Percentiles rank a stretch among this genome's conserved stretches.
phyloP scores from a whole-genome alignment of 1,140 invertebrate genomes.

The Meteorus sp. region DNA sequence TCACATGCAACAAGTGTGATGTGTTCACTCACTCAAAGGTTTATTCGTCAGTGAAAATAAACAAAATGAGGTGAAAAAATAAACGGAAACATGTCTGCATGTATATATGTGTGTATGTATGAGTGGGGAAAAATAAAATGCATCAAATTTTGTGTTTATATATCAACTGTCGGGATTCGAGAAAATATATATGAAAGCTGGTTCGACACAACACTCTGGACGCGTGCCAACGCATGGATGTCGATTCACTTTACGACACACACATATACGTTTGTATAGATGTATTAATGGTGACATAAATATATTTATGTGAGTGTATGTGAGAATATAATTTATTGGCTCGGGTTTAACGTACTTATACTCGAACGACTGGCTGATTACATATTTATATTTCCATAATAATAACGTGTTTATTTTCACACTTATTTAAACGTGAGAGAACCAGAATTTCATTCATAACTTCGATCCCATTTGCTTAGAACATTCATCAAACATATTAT shows the following conservation, averaged over 20 bases:
- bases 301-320: conserved; percentile 23
- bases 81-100: background rate
- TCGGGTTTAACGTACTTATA: background rate
- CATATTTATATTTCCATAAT: conserved; percentile 17
- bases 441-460: background rate
- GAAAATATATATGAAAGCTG: too few species aligned
- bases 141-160: background rate
- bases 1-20: conserved; percentile 45
- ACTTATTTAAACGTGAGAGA: background rate
- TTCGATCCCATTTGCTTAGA: too few species aligned
- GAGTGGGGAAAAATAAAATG: conserved; percentile 2
- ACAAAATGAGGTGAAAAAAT: background rate
- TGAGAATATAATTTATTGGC: conserved; percentile 13
- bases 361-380: background rate
- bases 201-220: conserved; percentile 3
- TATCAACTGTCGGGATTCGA: background rate
- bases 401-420: conserved; percentile 1
- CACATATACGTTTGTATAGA: background rate
- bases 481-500: too few species aligned
- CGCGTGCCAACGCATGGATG: conserved; percentile 3
- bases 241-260: background rate
- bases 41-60: conserved; percentile 22
- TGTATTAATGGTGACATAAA: background rate
- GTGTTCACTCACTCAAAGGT: conserved; percentile 12
- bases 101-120: background rate